Conservation (phyloP, 35 echinoderm and acorn worm species). For the Holothuria glaberrima region DNA sequence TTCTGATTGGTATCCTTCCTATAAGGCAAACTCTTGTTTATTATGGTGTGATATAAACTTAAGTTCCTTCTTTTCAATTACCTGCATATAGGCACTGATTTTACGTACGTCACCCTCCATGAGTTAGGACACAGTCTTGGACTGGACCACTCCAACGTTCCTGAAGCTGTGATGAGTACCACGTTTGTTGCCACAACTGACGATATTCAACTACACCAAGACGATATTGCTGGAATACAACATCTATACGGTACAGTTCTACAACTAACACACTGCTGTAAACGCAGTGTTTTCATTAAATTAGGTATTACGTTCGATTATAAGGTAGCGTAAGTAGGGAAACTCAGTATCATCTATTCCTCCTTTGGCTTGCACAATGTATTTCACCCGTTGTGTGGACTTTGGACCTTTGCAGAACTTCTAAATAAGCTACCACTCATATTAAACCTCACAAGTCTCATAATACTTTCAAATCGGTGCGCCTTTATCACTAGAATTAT, state of each 20-base stretch:
- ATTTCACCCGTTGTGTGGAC: too few relatives aligned
- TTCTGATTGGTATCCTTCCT: too few relatives aligned
- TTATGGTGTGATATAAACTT: neutral
- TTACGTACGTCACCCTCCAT: conserved; percentile 29
- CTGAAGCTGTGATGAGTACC: conserved; percentile 47
- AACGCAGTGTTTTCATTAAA: neutral
- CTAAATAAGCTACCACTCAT: too few relatives aligned
- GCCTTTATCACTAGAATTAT: too few relatives aligned
- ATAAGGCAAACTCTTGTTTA: too few relatives aligned
- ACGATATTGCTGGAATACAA: conserved; percentile 75
- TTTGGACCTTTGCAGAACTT: too few relatives aligned
- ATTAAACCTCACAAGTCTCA: too few relatives aligned
- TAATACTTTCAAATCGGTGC: too few relatives aligned
- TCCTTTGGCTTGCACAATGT: too few relatives aligned
- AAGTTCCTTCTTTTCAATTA: neutral
- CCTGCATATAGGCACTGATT: conserved; percentile 18
- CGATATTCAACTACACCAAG: conserved; percentile 15
- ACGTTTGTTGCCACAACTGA: neutral
- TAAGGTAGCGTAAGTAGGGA: too few relatives aligned
- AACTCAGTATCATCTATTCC: too few relatives aligned
- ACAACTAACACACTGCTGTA: neutral
- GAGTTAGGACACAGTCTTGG: conserved; percentile 64
- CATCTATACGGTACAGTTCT: conserved; percentile 74
- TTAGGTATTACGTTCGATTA: too few relatives aligned
- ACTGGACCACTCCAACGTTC: conserved; percentile 44